Evolutionary conservation across 2,797 vertebrate species (phyloP).

Genomic region (Alca torda): DNA sequence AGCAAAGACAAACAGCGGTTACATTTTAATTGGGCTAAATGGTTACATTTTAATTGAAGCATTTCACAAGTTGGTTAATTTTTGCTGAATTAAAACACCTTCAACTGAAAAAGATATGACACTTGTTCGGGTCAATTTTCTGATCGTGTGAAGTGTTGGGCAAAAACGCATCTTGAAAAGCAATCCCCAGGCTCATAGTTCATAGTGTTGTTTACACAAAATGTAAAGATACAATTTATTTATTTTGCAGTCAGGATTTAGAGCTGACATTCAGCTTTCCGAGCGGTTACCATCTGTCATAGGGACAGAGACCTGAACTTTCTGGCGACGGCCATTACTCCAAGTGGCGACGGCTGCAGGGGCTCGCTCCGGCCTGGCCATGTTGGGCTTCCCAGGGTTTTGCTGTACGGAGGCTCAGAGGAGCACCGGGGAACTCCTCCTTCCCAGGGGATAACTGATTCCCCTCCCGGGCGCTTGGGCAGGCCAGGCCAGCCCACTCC

Average conservation of each 20-base stretch:
- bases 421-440: neutral
- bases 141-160: neutral
- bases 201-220: neutral
- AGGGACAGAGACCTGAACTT: neutral
- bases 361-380: neutral
- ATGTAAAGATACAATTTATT: neutral
- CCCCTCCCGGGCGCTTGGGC: neutral
- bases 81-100: conserved; percentile 6
- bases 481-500: neutral
- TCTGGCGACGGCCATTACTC: neutral
- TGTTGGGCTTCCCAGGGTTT: neutral
- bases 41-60: conserved; percentile 42
- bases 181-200: neutral
- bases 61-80: conserved; percentile 32
- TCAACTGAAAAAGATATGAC: neutral
- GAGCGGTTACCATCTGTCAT: neutral
- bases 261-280: neutral
- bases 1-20: neutral
- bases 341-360: neutral
- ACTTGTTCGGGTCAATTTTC: neutral
- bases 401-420: neutral
- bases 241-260: neutral
- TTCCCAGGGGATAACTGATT: neutral
- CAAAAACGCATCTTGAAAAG: neutral
- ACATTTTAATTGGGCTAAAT: neutral